Percentiles rank a stretch among this genome's conserved stretches.
phyloP scores from a whole-genome alignment of 1,140 invertebrate genomes.

The Alviniconcha marisindica region DNA sequence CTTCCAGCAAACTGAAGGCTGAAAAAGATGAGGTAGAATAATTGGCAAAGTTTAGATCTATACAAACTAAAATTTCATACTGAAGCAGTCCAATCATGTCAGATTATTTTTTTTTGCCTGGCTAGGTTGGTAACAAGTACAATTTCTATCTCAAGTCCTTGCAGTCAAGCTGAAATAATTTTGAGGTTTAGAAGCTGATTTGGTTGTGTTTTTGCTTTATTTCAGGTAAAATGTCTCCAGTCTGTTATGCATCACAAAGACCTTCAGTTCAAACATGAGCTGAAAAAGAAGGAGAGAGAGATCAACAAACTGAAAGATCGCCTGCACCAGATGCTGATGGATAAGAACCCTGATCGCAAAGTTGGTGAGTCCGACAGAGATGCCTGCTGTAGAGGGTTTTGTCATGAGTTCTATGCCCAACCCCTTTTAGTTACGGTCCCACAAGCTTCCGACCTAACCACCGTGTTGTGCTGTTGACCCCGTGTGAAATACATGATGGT shows the following conservation, averaged over 20 bases:
- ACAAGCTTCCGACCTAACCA: too few relatives aligned
- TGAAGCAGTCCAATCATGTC: too few relatives aligned
- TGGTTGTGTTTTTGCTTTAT: too few relatives aligned
- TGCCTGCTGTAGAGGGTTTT: too few relatives aligned
- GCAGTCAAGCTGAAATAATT: too few relatives aligned
- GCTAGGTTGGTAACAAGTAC: too few relatives aligned
- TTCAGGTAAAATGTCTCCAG: slow-evolving; percentile 65
- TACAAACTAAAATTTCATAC: too few relatives aligned
- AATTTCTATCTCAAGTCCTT: too few relatives aligned
- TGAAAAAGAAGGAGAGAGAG: slow-evolving; percentile 73
- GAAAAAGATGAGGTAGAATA: slow-evolving; percentile 72
- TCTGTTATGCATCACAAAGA: slow-evolving; percentile 66
- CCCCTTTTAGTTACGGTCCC: too few relatives aligned
- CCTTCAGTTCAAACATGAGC: slow-evolving; percentile 70
- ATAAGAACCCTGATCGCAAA: slow-evolving; percentile 70
- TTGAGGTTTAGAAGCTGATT: too few relatives aligned
- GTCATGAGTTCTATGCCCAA: background rate
- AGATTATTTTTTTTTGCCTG: too few relatives aligned
- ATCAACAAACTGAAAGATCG: slow-evolving; percentile 69
- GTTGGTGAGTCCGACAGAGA: slow-evolving; percentile 68
- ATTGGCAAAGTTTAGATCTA: background rate
- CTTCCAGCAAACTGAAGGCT: slow-evolving; percentile 62
- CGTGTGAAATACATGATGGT: too few relatives aligned
- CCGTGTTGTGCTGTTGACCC: background rate
- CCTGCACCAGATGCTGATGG: slow-evolving; percentile 68